Percentiles rank a stretch among this genome's conserved stretches.
These are phyloP conservation scores for Myzus persicae DNA, from an alignment of 1,140 invertebrate genomes.

Conservation along the genomic window DNA sequence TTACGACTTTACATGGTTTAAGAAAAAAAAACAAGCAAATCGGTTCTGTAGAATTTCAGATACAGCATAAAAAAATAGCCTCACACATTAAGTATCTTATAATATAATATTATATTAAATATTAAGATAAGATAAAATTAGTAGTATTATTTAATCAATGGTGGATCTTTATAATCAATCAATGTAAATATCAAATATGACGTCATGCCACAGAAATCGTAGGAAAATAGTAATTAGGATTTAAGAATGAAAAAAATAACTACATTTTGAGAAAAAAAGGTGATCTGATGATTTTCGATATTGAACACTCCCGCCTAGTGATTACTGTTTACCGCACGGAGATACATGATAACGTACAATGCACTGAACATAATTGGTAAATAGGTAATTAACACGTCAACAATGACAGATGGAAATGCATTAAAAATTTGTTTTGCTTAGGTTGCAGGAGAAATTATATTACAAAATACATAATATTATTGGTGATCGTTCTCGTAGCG, in stretches of 20 bases:
- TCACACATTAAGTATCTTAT: not conserved
- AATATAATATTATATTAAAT: not conserved
- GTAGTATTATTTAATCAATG: not conserved
- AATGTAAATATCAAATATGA: not conserved
- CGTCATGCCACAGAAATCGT: not conserved
- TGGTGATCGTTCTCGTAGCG: too few relatives aligned
- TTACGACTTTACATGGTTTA: not conserved
- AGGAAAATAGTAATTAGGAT: not conserved
- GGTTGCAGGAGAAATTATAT: too few relatives aligned
- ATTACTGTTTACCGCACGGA: not conserved
- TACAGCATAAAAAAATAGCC: not conserved
- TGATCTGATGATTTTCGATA: not conserved
- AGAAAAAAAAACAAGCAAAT: not conserved
- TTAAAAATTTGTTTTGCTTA: too few relatives aligned
- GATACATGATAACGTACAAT: too few relatives aligned
- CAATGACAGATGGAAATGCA: too few relatives aligned
- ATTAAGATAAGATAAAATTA: not conserved
- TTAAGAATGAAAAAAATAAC: not conserved
- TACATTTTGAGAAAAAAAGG: not conserved
- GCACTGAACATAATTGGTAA: too few relatives aligned
- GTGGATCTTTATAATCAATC: too few relatives aligned
- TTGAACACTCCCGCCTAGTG: not conserved
- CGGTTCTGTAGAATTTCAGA: not conserved
- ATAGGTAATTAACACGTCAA: too few relatives aligned
- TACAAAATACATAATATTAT: too few relatives aligned